A percentile compares a stretch with the other conserved stretches of the same genome.
Evolutionary conservation across 2,888 invertebrate genomes (phyloP).

Genomic region (Xanthia togata): DNA sequence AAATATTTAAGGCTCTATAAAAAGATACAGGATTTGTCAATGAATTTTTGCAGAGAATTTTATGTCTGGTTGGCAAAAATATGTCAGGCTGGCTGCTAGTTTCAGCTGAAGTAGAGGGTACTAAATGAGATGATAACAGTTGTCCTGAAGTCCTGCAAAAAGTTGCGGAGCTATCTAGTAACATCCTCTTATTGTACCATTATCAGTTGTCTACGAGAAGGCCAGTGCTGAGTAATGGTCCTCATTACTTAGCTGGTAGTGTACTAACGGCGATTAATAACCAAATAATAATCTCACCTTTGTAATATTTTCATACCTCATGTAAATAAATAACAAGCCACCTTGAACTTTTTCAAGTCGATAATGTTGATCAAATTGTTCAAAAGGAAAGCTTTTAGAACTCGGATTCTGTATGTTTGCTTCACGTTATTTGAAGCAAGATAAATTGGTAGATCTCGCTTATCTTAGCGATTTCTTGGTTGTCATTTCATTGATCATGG

Average conservation of each 20-base stretch:
- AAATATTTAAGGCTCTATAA: not conserved
- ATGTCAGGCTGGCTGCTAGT: not conserved
- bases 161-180: too few relatives aligned
- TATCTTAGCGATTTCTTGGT: not conserved
- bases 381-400: not conserved
- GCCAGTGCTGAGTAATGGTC: not conserved
- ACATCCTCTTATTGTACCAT: not conserved
- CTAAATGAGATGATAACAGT: not conserved
- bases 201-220: conserved; percentile 3
- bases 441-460: not conserved
- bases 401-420: not conserved
- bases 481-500: not conserved
- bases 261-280: not conserved
- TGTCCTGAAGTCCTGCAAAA: not conserved
- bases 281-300: not conserved
- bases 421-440: not conserved
- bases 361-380: not conserved
- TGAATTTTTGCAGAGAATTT: not conserved
- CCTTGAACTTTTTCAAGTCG: conserved; percentile 17
- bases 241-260: too few relatives aligned
- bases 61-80: not conserved
- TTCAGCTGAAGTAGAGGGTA: not conserved
- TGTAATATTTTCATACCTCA: not conserved
- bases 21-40: not conserved
- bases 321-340: not conserved